phyloP scores from a whole-genome alignment of 2,888 invertebrate genomes.

The Caenorhabditis japonica region DNA sequence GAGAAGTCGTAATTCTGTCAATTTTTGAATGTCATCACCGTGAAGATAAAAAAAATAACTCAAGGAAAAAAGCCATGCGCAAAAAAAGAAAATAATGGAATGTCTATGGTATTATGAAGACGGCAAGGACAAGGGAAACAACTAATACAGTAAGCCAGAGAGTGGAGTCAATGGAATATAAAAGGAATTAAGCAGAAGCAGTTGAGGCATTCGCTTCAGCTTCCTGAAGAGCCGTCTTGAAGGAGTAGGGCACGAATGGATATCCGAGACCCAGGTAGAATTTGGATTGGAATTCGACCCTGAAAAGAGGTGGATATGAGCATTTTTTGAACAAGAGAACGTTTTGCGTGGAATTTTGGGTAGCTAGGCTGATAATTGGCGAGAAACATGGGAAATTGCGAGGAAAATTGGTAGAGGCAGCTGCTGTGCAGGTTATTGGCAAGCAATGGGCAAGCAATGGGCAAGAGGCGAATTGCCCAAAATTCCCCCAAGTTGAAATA shows the following conservation, averaged over 20 bases:
- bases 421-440: too few species aligned
- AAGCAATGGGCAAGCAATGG: too few species aligned
- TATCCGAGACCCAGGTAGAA: slow-evolving; percentile 94
- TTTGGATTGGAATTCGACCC: slow-evolving; percentile 99
- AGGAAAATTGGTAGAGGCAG: too few species aligned
- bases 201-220: slow-evolving; percentile 39
- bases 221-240: slow-evolving; percentile 81
- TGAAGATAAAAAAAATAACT: too few species aligned
- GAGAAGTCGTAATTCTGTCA: slow-evolving; percentile 19
- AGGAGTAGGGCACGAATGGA: slow-evolving; percentile 92
- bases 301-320: too few species aligned
- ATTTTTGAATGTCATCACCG: too few species aligned
- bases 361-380: too few species aligned
- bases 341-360: too few species aligned
- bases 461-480: too few species aligned
- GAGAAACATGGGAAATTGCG: too few species aligned
- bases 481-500: too few species aligned
- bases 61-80: slow-evolving; percentile 46
- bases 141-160: slow-evolving; percentile 22
- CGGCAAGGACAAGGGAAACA: slow-evolving; percentile 17
- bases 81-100: slow-evolving; percentile 40
- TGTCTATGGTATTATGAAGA: slow-evolving; percentile 27
- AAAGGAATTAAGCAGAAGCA: background rate
- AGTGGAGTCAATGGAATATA: slow-evolving; percentile 5
- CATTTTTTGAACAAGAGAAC: background rate